A percentile compares a stretch with the other conserved stretches of the same genome.
These are phyloP conservation scores for Phymastichus coffea DNA, from an alignment of 1,140 invertebrate species.

Conservation along the genomic window DNA sequence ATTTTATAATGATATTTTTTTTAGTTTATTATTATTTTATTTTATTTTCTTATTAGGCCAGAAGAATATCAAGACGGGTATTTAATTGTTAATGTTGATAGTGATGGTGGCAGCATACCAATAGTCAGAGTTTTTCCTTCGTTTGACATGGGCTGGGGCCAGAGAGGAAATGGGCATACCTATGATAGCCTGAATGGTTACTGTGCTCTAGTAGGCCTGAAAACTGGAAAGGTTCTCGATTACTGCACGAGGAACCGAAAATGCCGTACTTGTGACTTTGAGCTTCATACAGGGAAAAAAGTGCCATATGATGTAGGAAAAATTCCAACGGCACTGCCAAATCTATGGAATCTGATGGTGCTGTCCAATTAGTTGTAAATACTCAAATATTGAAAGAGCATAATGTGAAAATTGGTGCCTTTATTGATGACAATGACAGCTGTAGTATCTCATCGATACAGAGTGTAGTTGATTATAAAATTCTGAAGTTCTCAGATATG, in stretches of 20 bases:
- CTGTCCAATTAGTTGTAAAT: neutral
- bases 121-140: neutral
- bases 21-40: neutral
- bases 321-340: constrained; percentile 18
- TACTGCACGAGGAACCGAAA: neutral
- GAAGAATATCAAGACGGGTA: neutral
- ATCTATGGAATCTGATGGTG: constrained; percentile 11
- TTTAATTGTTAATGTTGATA: neutral
- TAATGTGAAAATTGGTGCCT: constrained; percentile 12
- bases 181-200: neutral
- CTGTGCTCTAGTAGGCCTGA: neutral
- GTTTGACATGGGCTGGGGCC: neutral
- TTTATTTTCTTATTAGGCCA: neutral
- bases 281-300: neutral
- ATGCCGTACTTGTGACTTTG: constrained; percentile 12
- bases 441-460: neutral
- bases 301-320: constrained; percentile 9
- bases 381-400: constrained; percentile 1
- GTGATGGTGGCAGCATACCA: no score
- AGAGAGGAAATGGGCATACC: neutral
- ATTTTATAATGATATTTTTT: neutral
- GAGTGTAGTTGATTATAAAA: neutral
- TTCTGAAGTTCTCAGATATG: constrained; percentile 3
- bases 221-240: neutral
- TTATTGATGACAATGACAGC: constrained; percentile 7